These are phyloP conservation scores for Myotis vivesi DNA, from an alignment of 2,797 vertebrate genomes.

Conservation along the genomic window DNA sequence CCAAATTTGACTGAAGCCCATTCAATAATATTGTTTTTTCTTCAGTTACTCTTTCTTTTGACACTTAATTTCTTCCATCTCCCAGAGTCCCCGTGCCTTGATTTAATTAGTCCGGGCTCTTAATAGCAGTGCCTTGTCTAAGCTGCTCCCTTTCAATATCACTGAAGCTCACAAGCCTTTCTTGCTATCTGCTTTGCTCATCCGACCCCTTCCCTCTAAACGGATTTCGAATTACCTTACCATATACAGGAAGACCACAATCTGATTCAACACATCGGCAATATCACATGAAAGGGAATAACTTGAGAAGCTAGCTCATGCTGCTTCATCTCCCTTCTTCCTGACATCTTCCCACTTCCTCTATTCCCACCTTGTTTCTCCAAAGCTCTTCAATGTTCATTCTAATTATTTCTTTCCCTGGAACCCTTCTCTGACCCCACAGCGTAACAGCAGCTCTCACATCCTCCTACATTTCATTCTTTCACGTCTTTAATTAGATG, in stretches of 20 bases:
- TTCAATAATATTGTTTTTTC: neutral
- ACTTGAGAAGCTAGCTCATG: accelerated
- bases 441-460: accelerated
- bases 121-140: neutral
- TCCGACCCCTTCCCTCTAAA: neutral
- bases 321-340: no score
- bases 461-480: neutral
- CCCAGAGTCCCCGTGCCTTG: neutral
- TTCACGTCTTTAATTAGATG: neutral
- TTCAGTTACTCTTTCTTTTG: neutral
- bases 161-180: neutral
- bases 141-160: neutral
- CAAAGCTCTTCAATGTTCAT: neutral
- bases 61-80: conserved; percentile 2
- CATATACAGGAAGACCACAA: neutral
- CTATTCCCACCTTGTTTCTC: neutral
- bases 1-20: neutral
- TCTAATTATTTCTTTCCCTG: neutral
- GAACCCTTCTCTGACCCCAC: neutral
- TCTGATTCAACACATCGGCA: neutral
- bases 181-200: neutral
- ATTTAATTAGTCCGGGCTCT: neutral
- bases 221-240: neutral
- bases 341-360: neutral
- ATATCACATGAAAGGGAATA: neutral